A percentile compares a stretch with the other conserved stretches of the same genome.
These are phyloP conservation scores for Crypturellus tataupa DNA, from an alignment of 2,797 vertebrate species.

Conservation along the genomic window DNA sequence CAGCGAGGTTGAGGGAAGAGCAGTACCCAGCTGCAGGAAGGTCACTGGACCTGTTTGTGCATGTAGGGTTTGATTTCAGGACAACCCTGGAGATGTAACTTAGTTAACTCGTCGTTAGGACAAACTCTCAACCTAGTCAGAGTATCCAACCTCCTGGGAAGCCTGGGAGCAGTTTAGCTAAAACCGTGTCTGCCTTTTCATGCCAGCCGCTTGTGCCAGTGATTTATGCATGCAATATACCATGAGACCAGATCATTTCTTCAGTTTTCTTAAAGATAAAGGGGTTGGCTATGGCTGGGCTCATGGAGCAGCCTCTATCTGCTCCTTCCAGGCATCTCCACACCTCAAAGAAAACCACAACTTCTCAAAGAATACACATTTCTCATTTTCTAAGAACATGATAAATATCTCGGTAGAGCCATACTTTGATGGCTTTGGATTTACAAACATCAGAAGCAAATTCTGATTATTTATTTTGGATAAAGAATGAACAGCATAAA, in stretches of 20 bases:
- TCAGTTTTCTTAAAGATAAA: neutral
- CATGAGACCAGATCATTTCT: neutral
- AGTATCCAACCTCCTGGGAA: neutral
- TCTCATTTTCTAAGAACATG: constrained; percentile 1
- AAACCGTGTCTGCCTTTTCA: neutral
- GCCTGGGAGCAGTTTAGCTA: neutral
- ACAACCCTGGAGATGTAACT: neutral
- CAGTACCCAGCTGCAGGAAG: neutral
- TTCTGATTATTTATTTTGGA: constrained; percentile 80
- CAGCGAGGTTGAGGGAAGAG: neutral
- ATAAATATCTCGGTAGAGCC: neutral
- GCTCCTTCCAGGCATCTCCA: neutral
- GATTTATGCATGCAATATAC: neutral
- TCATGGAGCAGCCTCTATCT: neutral
- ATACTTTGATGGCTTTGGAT: constrained; percentile 15
- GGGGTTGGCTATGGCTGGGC: neutral
- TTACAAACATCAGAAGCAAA: constrained; percentile 69
- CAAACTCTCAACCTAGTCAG: neutral
- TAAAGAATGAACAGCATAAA: constrained; percentile 78
- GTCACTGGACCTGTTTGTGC: neutral
- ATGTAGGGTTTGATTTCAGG: neutral
- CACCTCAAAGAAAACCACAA: neutral
- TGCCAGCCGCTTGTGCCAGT: neutral
- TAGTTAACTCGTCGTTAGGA: neutral
- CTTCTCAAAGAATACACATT: neutral